Evolutionary conservation across 2,888 invertebrate genomes (phyloP).

Genomic region (Leistus spinibarbis): DNA sequence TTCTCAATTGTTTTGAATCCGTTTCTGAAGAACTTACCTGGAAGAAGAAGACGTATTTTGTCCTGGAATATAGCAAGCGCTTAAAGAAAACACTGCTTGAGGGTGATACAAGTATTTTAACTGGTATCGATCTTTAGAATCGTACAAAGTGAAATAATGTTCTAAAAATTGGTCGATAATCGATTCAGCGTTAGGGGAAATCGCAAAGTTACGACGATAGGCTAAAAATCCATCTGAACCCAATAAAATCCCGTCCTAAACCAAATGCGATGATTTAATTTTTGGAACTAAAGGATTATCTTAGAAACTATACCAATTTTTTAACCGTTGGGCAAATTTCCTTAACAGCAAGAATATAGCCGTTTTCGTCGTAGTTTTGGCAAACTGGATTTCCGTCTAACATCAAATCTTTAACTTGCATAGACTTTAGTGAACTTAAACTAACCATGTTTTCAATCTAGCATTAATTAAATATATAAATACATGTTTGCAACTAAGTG

Average conservation of each 20-base stretch:
- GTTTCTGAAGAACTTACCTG: constrained; percentile 4
- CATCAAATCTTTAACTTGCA: constrained; percentile 55
- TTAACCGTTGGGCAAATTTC: constrained; percentile 61
- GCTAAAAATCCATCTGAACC: constrained; percentile 56
- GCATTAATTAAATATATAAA: constrained; percentile 11
- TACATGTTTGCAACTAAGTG: not conserved
- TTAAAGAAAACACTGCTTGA: constrained; percentile 30
- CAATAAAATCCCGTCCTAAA: constrained; percentile 62
- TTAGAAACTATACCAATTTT: constrained; percentile 59
- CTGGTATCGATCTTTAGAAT: constrained; percentile 15
- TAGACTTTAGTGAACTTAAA: constrained; percentile 46
- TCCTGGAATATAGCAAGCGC: constrained; percentile 23
- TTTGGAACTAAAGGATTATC: not conserved
- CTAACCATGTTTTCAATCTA: constrained; percentile 48
- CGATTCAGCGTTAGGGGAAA: constrained; percentile 55
- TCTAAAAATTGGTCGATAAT: constrained; percentile 33
- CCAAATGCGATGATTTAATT: not conserved
- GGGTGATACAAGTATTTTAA: constrained; percentile 21
- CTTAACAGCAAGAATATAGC: constrained; percentile 64
- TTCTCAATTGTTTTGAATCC: not conserved
- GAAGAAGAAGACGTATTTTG: constrained; percentile 19
- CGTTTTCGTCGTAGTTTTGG: constrained; percentile 64
- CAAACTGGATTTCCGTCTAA: constrained; percentile 77
- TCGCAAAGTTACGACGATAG: constrained; percentile 61
- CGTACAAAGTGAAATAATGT: constrained; percentile 33